These are phyloP conservation scores for Gymnarchus niloticus DNA, from an alignment of 2,113 vertebrate genomes.

Conservation along the genomic window DNA sequence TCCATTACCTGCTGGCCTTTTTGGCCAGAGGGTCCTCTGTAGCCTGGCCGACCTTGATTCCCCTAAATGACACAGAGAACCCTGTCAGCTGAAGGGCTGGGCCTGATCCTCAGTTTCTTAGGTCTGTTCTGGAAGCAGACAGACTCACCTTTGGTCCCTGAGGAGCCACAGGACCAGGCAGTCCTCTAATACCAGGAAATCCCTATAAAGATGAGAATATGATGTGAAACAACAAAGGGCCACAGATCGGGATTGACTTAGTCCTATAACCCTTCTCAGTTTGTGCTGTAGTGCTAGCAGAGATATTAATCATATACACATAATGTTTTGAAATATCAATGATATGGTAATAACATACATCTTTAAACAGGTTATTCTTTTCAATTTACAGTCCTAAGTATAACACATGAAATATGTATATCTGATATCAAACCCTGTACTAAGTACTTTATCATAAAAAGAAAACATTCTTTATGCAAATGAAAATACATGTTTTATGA, in stretches of 20 bases:
- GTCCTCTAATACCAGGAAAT: constrained; percentile 46
- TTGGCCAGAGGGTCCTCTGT: constrained; percentile 46
- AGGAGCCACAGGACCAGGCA: constrained; percentile 47
- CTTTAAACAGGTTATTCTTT: too few species aligned
- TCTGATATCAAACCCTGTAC: too few species aligned
- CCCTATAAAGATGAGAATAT: constrained; percentile 43
- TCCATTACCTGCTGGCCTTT: constrained; percentile 52
- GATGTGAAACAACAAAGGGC: not conserved
- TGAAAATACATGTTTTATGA: not conserved
- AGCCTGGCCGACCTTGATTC: constrained; percentile 47
- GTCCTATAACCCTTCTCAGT: not conserved
- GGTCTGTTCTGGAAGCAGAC: not conserved
- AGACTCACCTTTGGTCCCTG: constrained; percentile 55
- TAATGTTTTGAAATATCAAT: not conserved
- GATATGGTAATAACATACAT: not conserved
- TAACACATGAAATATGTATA: too few species aligned
- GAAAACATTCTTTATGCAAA: not conserved
- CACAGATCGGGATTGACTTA: not conserved
- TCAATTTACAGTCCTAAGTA: too few species aligned
- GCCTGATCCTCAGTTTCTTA: not conserved
- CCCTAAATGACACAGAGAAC: constrained; percentile 45
- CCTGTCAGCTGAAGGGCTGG: not conserved
- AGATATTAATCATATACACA: too few species aligned
- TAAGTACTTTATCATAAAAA: not conserved
- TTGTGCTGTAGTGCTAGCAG: not conserved